Evolutionary conservation across 2,113 vertebrate species (phyloP).

Genomic region (Actenoides hombroni): DNA sequence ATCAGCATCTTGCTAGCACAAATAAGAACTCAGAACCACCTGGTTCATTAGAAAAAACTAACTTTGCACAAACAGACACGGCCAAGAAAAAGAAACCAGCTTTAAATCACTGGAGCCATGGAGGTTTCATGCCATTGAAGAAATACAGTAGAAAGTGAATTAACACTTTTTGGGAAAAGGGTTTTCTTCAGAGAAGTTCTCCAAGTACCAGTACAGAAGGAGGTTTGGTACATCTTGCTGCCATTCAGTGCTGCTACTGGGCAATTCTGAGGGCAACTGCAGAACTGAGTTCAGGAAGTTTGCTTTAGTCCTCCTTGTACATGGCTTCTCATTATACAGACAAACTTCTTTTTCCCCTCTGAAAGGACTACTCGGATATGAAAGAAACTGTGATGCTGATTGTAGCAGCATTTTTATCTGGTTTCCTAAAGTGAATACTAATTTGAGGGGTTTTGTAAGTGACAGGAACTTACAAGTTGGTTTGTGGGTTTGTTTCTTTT

Average conservation of each 20-base stretch:
- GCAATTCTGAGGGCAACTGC: neutral
- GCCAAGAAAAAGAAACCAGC: neutral
- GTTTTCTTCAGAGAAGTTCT: neutral
- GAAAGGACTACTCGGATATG: neutral
- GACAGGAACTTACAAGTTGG: neutral
- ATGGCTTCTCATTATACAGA: neutral
- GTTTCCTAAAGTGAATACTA: neutral
- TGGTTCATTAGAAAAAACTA: neutral
- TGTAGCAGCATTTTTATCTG: neutral
- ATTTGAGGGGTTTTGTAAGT: neutral
- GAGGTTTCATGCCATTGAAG: neutral
- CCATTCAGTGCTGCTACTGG: neutral
- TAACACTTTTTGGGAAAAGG: fast-evolving
- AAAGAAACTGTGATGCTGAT: neutral
- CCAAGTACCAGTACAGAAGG: neutral
- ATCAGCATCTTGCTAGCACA: neutral
- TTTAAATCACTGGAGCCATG: neutral
- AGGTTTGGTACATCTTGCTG: neutral
- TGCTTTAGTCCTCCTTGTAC: neutral
- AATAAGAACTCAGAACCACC: neutral
- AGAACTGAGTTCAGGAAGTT: neutral
- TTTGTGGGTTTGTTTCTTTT: neutral
- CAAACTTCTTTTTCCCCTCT: neutral
- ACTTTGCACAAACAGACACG: neutral
- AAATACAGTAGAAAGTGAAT: neutral